Evolutionary conservation across 2,113 vertebrate species (phyloP), one percentile per base, ranked within the genome.

Genomic region (Dipodomys stephensi): DNA sequence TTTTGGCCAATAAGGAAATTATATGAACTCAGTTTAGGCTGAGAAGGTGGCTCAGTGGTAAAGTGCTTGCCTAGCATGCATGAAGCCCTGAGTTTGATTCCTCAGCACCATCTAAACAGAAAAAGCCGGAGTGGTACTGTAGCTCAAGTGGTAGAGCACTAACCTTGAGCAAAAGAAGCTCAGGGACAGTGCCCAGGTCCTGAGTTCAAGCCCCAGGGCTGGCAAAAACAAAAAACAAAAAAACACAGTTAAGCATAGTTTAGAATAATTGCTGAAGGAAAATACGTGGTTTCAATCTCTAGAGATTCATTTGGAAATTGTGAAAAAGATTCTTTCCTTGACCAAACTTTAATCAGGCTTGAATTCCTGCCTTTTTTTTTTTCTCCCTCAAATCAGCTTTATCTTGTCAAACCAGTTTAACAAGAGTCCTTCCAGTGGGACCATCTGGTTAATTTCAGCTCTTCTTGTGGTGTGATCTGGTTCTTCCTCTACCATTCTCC

Each of bases 181-280:
- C 39, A 39, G 39, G 39, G 39, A 39, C 39, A 39, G 39, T 39
- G 39, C 39, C 39, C 39, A 39, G 39, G 39, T 39, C 39, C 39
- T 39, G 39, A 39, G 39, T 39, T 39, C 39, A 39, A 39, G 39
- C 5, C 39, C 39, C 39, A 39, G 39, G 39, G 39, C 39, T 39
- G 39, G 39, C 39, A 39, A 39, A 39, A 39, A 39, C 39, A 39
- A 39, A 39, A 39, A 39, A 39, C 35, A 60, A 13, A 44, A 94
- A 68, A 88, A 74, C 57, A 27, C n/a, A 89, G 4, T 82, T 67
- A 53, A 93, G 90, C 67, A 22, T 93, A 46, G 44, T 69, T 92
- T 90, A 49, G 77, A 25, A 49, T 82, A 82, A 13, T 57, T 69
- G 28, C 10, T 84, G 25, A 96, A 93, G 88, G 44, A 39, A 87